phyloP scores from a whole-genome alignment of 2,888 invertebrate species.

The Esperia sulphurella region DNA sequence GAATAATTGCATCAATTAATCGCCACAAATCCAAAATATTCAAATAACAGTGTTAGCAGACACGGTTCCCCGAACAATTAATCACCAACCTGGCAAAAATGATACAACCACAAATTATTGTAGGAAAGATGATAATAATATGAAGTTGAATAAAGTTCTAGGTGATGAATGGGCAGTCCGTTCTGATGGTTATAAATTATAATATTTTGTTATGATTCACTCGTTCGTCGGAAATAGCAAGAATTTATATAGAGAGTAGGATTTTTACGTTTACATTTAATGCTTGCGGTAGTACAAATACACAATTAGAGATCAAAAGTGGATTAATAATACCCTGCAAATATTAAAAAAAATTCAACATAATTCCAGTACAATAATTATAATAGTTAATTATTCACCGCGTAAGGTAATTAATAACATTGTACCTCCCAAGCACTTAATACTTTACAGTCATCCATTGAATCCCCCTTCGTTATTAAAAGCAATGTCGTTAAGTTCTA shows the following conservation, averaged over 20 bases:
- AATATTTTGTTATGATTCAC: conserved; percentile 32
- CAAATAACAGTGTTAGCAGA: conserved; percentile 36
- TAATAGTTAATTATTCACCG: no score
- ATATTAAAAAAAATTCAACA: no score
- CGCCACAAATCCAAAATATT: conserved; percentile 30
- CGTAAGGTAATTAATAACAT: not conserved
- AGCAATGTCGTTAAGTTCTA: not conserved
- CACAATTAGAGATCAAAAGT: no score
- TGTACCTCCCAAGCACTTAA: not conserved
- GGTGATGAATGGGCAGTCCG: conserved; percentile 45
- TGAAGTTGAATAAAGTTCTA: conserved; percentile 41
- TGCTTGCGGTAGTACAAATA: not conserved
- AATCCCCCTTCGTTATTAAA: not conserved
- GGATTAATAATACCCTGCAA: no score
- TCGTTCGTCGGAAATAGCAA: conserved; percentile 26
- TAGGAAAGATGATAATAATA: no score
- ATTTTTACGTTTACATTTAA: not conserved
- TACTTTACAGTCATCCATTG: not conserved
- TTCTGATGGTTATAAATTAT: conserved; percentile 36
- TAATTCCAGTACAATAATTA: no score
- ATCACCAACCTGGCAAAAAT: conserved; percentile 38
- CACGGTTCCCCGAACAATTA: conserved; percentile 38
- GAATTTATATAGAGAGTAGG: conserved; percentile 13
- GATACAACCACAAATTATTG: conserved; percentile 38
- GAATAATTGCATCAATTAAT: conserved; percentile 36